These are phyloP conservation scores for Philopedon plagiatum DNA, from an alignment of 2,888 invertebrate genomes.

Conservation along the genomic window DNA sequence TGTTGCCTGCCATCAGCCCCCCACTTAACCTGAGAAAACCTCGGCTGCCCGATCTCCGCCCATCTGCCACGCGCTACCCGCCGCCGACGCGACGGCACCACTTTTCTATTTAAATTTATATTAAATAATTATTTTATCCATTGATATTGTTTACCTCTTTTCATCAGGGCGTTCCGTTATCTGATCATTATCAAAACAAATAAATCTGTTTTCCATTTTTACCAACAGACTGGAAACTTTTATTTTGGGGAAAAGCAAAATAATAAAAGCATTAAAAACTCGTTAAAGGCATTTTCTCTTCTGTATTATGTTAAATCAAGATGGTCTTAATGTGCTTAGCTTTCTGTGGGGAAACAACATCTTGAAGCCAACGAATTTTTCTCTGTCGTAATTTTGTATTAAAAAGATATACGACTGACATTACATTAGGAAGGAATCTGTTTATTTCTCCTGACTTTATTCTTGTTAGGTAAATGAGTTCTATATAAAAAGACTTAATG, in stretches of 20 bases:
- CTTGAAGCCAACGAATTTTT: slow-evolving; percentile 41
- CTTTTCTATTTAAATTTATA: too few species aligned
- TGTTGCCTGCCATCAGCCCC: too few species aligned
- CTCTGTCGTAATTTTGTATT: slow-evolving; percentile 40
- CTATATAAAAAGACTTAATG: too few species aligned
- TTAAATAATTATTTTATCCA: too few species aligned
- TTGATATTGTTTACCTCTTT: too few species aligned
- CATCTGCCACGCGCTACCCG: too few species aligned
- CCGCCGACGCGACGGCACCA: too few species aligned
- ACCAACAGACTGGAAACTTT: slow-evolving; percentile 26
- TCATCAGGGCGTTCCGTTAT: too few species aligned
- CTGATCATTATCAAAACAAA: slow-evolving; percentile 2
- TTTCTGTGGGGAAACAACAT: slow-evolving; percentile 36
- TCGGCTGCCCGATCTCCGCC: too few species aligned
- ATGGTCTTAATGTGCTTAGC: slow-evolving; percentile 46
- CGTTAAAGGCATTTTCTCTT: slow-evolving; percentile 44
- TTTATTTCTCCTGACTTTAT: not conserved
- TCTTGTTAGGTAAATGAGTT: not conserved
- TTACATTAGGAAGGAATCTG: slow-evolving; percentile 26
- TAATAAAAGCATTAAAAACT: slow-evolving; percentile 48
- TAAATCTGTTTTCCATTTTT: slow-evolving; percentile 12
- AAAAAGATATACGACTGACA: slow-evolving; percentile 39
- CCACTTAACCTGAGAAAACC: too few species aligned
- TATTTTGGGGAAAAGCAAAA: slow-evolving; percentile 29
- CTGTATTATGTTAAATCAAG: slow-evolving; percentile 48